phyloP scores from a whole-genome alignment of 1,140 invertebrate species.

The Copidosoma floridanum region DNA sequence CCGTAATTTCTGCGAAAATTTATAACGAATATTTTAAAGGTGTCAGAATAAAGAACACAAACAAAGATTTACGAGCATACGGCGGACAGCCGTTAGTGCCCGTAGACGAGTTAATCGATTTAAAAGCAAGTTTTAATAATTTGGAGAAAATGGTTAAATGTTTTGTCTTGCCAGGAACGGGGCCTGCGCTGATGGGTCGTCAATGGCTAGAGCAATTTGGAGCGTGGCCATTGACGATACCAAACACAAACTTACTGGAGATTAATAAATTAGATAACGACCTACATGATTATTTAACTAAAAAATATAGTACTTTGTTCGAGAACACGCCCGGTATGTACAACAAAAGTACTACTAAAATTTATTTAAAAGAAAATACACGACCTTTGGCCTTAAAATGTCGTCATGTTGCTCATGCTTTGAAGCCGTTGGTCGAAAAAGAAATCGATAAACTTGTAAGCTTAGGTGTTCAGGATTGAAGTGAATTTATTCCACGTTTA shows the following conservation, averaged over 20 bases:
- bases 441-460: constrained; percentile 34
- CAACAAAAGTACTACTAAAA: constrained; percentile 7
- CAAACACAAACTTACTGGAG: background rate
- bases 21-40: constrained; percentile 6
- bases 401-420: background rate
- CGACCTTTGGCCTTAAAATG: constrained; percentile 3
- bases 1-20: constrained; percentile 6
- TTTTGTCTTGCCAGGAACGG: background rate
- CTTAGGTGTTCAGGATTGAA: no score
- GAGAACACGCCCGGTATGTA: background rate
- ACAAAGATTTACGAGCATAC: background rate
- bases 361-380: constrained; percentile 10
- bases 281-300: constrained; percentile 1
- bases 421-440: constrained; percentile 27
- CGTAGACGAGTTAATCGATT: background rate
- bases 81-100: background rate
- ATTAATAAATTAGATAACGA: background rate
- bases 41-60: background rate
- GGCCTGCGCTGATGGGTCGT: background rate
- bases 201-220: background rate
- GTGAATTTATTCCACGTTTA: no score
- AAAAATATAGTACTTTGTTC: background rate
- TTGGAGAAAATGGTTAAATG: background rate
- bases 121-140: background rate
- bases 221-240: background rate